Evolutionary conservation across 2,888 invertebrate species (phyloP).

Genomic region (Drosophila helvetica): DNA sequence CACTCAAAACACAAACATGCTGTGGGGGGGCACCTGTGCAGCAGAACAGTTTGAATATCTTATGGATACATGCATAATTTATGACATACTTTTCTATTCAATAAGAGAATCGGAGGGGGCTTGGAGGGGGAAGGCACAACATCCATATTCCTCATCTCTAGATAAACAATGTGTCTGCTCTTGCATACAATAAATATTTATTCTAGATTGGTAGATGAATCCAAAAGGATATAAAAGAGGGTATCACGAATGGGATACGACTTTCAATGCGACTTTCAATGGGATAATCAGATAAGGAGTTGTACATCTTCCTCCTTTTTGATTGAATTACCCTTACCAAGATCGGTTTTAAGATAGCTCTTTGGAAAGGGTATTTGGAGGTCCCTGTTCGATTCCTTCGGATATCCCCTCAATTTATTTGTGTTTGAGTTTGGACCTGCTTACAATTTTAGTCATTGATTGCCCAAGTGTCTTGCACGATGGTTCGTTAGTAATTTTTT

Average conservation of each 20-base stretch:
- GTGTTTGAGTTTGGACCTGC: slow-evolving; percentile 39
- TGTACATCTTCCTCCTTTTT: neutral
- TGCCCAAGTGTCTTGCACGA: slow-evolving; percentile 56
- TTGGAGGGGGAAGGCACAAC: slow-evolving; percentile 9
- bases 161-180: neutral
- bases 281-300: neutral
- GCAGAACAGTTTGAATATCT: slow-evolving; percentile 53
- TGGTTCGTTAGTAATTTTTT: slow-evolving; percentile 74
- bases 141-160: neutral
- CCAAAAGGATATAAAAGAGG: neutral
- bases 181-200: neutral
- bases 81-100: slow-evolving; percentile 57
- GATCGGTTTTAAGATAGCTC: too few relatives aligned
- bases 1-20: slow-evolving; percentile 9
- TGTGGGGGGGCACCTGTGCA: slow-evolving; percentile 61
- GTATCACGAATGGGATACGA: neutral
- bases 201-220: neutral
- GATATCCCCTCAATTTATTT: slow-evolving; percentile 10
- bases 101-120: slow-evolving; percentile 3
- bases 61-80: slow-evolving; percentile 67
- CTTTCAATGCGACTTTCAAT: neutral
- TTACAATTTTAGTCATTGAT: slow-evolving; percentile 71
- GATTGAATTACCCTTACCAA: too few relatives aligned
- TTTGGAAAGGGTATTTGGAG: slow-evolving; percentile 11
- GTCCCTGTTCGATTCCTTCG: slow-evolving; percentile 1